Base-by-base conservation (phyloP, 1,140 invertebrate species). In the Lerema accius region DNA sequence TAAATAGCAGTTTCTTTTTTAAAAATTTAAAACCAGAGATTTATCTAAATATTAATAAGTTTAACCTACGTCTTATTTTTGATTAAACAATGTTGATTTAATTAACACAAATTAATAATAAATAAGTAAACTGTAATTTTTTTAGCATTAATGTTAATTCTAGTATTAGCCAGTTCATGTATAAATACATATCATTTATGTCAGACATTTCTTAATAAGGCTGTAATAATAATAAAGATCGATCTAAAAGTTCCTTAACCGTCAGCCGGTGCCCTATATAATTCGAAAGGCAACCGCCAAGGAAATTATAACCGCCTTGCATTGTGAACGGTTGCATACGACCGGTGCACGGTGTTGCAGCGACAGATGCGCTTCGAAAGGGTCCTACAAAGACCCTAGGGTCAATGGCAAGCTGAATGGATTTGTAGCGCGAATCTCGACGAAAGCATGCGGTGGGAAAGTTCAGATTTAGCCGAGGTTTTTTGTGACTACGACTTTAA, bases 301-400 rank as follows among this genome's bases (percentile, higher is more conserved):
- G 65, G 68, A 76, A 72, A 55, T 50, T 60, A 66, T 70, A 72
- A 71, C 67, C 67, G 71, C 65, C 73, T 65, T 68, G 48, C 42
- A 69, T 66, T 63, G 58, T 32, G 58, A 63, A 51, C 50, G 15
- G 50, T 53, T 53, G 37, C 37, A 53, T 51, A 10, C 49, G n/a
- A 59, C n/a, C n/a, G n/a, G n/a, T n/a, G n/a, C n/a, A 56, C 51
- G 70, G 70, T 58, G 72, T 65, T 73, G 76, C 70, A 76, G 14
- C 76, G 73, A 73, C 78, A 83, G 78, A 71, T 82, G 76, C 70
- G 65, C 62, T 67, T 39, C 65, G 65, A 76, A 78, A 79, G 72
- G 73, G 68, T 65, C 68, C 58, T 51, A 67, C 50, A 76, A 69
- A 74, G 73, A 67, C 66, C 69, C 67, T 69, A 60, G 76, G 76